phyloP scores from a whole-genome alignment of 1,140 invertebrate species.

The Sitophilus oryzae region DNA sequence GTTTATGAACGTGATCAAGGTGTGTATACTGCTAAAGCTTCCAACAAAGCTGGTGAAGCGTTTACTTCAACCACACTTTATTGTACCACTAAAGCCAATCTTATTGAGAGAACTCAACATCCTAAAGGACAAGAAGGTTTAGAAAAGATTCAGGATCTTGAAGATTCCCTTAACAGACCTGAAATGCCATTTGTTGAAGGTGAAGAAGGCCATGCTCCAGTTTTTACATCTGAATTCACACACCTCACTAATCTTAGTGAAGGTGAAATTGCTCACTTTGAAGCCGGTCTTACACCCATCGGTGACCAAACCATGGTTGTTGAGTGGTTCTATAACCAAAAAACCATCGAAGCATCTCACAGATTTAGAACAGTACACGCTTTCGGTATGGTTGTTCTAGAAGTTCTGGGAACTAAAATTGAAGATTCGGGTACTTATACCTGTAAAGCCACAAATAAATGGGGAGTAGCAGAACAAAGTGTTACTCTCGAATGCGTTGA shows the following conservation, averaged over 20 bases:
- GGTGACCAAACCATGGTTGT: constrained; percentile 95
- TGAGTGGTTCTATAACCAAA: constrained; percentile 96
- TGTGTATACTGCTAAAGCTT: constrained; percentile 86
- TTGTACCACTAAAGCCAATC: constrained; percentile 71
- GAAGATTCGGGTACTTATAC: constrained; percentile 83
- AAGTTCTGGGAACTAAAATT: constrained; percentile 84
- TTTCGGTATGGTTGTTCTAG: constrained; percentile 91
- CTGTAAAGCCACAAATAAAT: constrained; percentile 82
- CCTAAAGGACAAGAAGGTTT: constrained; percentile 87
- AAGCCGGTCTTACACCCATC: constrained; percentile 86
- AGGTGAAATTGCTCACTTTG: constrained; percentile 90
- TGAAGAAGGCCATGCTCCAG: constrained; percentile 74
- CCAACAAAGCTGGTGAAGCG: constrained; percentile 80
- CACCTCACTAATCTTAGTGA: constrained; percentile 76
- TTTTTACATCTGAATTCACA: constrained; percentile 82
- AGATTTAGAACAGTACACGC: constrained; percentile 86
- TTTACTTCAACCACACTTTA: constrained; percentile 86
- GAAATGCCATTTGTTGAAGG: constrained; percentile 60
- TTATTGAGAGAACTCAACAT: constrained; percentile 86
- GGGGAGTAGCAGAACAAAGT: constrained; percentile 80
- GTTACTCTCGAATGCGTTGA: constrained; percentile 79
- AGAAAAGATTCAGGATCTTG: constrained; percentile 83
- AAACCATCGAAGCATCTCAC: constrained; percentile 81
- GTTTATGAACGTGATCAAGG: constrained; percentile 91
- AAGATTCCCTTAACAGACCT: constrained; percentile 73